Evolutionary conservation across 2,888 invertebrate genomes (phyloP), one percentile per base, ranked within the genome.

Genomic region (Spilarctia lutea): DNA sequence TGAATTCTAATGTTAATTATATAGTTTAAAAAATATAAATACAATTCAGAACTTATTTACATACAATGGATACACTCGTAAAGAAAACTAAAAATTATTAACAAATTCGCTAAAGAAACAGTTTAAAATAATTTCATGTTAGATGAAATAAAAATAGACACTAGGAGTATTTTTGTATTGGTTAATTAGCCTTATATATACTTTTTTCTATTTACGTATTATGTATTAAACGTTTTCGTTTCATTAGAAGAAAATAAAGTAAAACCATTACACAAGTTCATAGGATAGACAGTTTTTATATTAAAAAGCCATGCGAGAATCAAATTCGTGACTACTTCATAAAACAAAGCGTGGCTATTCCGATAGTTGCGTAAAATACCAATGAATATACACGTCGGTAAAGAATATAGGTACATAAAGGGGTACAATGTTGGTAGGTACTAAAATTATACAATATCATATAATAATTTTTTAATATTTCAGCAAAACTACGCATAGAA

Each of bases 391-490:
- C 89, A 93, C 90, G 89, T 88, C 94, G 92, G 93, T 94, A 94
- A 94, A 94, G 89, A 94, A 94, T 93, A 92, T 92, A 90, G 89
- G 88, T 93, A 93, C 92, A 90, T 92, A 94, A 94, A 89, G 92
- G 94, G 94, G 92, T 95, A 94, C 85, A 94, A 92, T 94, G 94
- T 94, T 90, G 91, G 91, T 94, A 92, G 89, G 88, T 90, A 94
- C 94, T 95, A 94, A 94, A 95, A 95, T 94, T 94, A 95, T 95
- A 95, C 80, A 93, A 92, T 94, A 93, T 90, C 85, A 88, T 94
- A 93, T 91, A 94, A 91, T 87, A 93, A 93, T 71, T 89, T 89
- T 71, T 89, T 89, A n/a, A 91, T 91, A 93, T 89, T 87, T 92
- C 94, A 94, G 95, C 95, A 78, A 91, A 91, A 92, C 95, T 96